A percentile compares a stretch with the other conserved stretches of the same genome.
These are phyloP conservation scores for Hoplias malabaricus DNA, from an alignment of 2,113 vertebrate species.

Conservation along the genomic window DNA sequence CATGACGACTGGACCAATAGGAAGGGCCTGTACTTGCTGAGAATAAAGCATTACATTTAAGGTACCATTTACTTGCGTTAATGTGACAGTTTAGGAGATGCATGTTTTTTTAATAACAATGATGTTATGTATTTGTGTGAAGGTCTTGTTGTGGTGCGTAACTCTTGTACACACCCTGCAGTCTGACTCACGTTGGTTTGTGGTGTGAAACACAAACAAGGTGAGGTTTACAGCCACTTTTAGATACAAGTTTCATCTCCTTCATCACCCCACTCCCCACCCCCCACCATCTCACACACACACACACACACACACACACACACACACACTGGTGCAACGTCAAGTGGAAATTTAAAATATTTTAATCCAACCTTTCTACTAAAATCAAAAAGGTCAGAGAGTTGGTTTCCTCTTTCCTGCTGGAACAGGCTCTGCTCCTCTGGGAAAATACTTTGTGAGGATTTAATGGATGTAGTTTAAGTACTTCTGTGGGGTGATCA, in stretches of 20 bases:
- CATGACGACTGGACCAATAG: too few relatives aligned
- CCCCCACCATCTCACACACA: conserved; percentile 6
- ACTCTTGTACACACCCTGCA: conserved; percentile 39
- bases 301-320: not conserved
- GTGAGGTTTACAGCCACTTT: conserved; percentile 42
- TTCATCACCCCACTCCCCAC: not conserved
- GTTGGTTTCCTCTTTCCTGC: too few relatives aligned
- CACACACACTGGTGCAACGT: conserved; percentile 25
- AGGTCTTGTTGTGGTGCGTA: conserved; percentile 35
- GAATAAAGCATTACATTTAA: too few relatives aligned
- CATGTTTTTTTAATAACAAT: not conserved
- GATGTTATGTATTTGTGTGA: conserved; percentile 11
- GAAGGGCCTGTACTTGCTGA: too few relatives aligned
- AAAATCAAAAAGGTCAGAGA: too few relatives aligned
- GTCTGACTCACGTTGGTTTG: conserved; percentile 39
- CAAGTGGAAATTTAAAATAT: too few relatives aligned
- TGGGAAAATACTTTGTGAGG: too few relatives aligned
- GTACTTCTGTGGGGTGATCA: too few relatives aligned
- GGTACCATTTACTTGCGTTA: too few relatives aligned
- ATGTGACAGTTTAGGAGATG: not conserved
- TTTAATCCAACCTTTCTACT: too few relatives aligned
- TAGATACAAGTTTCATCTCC: conserved; percentile 25
- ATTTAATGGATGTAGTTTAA: too few relatives aligned
- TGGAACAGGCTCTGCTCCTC: too few relatives aligned
- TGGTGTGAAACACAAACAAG: conserved; percentile 48